Base-by-base conservation (phyloP, 64 coral and sea anemone species). In the Montipora capricornis region DNA sequence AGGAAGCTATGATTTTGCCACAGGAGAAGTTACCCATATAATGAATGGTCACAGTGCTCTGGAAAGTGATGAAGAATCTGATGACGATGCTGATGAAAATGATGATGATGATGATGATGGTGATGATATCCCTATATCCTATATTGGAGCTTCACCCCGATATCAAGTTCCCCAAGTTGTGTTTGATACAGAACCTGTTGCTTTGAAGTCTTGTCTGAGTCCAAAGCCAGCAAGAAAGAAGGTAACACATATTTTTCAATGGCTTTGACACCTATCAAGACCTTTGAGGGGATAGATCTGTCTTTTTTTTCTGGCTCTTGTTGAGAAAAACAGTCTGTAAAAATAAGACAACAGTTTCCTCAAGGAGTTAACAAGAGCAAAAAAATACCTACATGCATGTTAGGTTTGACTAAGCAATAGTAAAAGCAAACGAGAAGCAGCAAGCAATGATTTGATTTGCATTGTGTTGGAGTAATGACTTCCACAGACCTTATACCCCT, bases 1-100 rank as follows among this genome's bases (percentile, higher is more conserved):
- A 66, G 96, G 96, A 20, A 98, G 96, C 80, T 98, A 98, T 95
- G 89, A 98, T 29, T 58, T 98, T 74, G 91, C 76, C 60, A 73
- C 77, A 13, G 64, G 74, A 64, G 78, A 75, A 50, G 10, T 80
- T 7, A 74, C 80, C 8, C 44, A 89, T 67, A 5, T 48, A 17
- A 13, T 79, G 2, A 89, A 59, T 61, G 73, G 76, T 61, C 9
- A 60, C 59, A 77, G 55, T 48, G 6, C 58, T 78, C 50, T 45
- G 71, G 49, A 82, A 17, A 80, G 85, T 62, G 93, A 75, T 1
- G 85, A 94, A 24, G 91, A 88, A 29, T 47, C 5, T 86, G 73
- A 89, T 26, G 76, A 77, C 71, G 82, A 71, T 9, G 55, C 49
- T 49, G 85, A 76, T 57, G 71, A 78, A 55, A 88, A 87, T 10